phyloP scores from a whole-genome alignment of 2,797 vertebrate genomes.

The Ceyx erithaca region DNA sequence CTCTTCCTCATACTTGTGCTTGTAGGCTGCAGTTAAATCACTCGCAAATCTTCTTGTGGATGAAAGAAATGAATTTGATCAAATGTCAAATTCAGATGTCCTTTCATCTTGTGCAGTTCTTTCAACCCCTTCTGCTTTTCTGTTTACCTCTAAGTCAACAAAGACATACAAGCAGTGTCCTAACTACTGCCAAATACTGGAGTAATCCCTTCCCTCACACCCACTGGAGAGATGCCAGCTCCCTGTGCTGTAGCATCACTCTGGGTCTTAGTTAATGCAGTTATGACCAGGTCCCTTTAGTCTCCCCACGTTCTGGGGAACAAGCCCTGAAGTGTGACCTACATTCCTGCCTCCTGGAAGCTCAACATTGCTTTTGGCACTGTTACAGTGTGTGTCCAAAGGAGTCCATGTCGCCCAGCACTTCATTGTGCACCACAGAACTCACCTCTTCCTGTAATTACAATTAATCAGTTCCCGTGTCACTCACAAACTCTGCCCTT shows the following conservation, averaged over 20 bases:
- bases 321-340: not conserved
- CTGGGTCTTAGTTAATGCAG: fast-evolving
- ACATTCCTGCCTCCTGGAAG: not conserved
- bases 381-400: not conserved
- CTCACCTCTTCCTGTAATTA: conserved; percentile 28
- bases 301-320: fast-evolving
- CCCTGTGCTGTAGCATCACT: not conserved
- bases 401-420: not conserved
- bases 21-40: not conserved
- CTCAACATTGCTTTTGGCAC: fast-evolving
- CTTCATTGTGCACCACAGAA: not conserved
- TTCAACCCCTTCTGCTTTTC: not conserved
- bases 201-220: not conserved
- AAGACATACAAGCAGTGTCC: not conserved
- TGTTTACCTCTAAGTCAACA: not conserved
- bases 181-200: not conserved
- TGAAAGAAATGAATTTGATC: not conserved
- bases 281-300: not conserved
- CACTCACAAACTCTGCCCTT: conserved; percentile 6
- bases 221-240: fast-evolving
- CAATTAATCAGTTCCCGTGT: not conserved
- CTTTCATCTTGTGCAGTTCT: not conserved
- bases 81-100: not conserved
- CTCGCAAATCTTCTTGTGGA: not conserved
- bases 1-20: not conserved